Percentiles rank a stretch among this genome's conserved stretches.
Conservation (phyloP, 2,797 vertebrate species). For the Balearica regulorum region DNA sequence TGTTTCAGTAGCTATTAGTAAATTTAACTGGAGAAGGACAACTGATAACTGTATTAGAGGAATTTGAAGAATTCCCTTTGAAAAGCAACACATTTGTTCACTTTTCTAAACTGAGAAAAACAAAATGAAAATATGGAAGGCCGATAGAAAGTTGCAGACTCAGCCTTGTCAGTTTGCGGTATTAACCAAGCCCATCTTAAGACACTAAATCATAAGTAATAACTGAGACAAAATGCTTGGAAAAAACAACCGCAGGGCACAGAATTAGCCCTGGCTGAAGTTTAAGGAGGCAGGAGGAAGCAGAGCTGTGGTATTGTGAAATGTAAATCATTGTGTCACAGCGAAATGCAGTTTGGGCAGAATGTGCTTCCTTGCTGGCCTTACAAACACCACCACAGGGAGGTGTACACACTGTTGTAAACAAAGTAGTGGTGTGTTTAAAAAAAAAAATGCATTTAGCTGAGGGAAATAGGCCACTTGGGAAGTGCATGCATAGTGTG, state of each 20-base stretch:
- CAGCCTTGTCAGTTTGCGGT: not conserved
- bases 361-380: not conserved
- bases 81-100: not conserved
- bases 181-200: not conserved
- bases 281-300: not conserved
- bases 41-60: not conserved
- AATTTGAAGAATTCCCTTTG: not conserved
- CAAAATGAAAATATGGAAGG: not conserved
- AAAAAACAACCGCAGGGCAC: not conserved
- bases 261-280: not conserved
- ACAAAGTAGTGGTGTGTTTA: not conserved
- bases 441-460: not conserved
- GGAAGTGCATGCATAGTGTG: not conserved
- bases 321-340: not conserved
- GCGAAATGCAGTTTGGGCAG: not conserved
- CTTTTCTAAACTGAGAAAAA: not conserved
- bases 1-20: not conserved
- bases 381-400: not conserved
- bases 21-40: not conserved
- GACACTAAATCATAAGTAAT: not conserved
- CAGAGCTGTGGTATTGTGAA: not conserved
- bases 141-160: not conserved
- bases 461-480: not conserved
- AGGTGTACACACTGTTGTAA: not conserved
- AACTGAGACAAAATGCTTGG: not conserved